Conservation (phyloP, 2,797 vertebrate genomes). For the Emydoidea blandingii region DNA sequence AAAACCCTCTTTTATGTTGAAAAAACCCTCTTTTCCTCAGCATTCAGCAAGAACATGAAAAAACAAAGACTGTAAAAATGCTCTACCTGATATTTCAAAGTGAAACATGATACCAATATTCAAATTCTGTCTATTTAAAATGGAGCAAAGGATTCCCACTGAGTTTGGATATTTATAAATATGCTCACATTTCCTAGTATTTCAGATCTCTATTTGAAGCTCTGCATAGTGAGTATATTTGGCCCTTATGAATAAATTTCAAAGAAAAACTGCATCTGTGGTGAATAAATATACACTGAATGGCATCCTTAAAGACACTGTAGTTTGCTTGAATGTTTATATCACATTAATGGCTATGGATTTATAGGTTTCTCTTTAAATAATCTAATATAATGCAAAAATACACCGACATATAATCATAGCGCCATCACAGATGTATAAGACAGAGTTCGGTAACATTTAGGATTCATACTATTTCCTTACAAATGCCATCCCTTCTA, state of each 20-base stretch:
- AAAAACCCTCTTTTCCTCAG: background rate
- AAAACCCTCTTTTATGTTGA: background rate
- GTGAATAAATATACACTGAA: background rate
- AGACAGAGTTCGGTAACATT: background rate
- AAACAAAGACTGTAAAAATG: background rate
- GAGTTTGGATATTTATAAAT: rapidly evolving
- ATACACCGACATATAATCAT: background rate
- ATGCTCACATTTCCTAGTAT: background rate
- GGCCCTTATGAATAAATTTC: background rate
- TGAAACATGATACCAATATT: background rate
- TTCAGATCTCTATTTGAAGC: background rate
- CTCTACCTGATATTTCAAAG: background rate
- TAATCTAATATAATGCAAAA: background rate
- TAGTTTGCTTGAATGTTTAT: background rate
- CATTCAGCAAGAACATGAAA: background rate
- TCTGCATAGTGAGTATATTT: background rate
- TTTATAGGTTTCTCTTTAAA: background rate
- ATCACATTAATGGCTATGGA: background rate
- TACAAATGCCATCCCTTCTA: background rate
- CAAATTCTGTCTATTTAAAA: background rate
- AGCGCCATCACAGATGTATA: background rate
- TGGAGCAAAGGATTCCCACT: background rate
- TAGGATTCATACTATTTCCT: background rate
- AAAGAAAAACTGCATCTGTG: background rate
- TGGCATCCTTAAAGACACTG: background rate